Base-by-base conservation (phyloP, 2,113 vertebrate genomes). In the Girardinichthys multiradiatus region DNA sequence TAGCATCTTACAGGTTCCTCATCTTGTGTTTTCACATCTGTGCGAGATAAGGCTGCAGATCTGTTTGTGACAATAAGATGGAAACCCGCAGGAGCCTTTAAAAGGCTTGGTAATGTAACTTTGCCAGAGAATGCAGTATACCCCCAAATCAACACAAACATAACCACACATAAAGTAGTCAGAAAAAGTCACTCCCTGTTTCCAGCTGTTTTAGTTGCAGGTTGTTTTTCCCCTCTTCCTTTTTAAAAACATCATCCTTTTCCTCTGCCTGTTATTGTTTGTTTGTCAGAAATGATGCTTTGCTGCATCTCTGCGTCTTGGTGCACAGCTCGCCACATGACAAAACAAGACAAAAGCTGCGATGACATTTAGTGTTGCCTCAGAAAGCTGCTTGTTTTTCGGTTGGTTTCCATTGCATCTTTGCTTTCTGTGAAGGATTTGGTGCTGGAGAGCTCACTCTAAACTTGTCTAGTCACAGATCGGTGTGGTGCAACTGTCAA, bases 111-210 rank as follows among this genome's bases (percentile, higher is more conserved):
- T 72, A 48, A 58, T 79, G 42, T 57, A 42, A 37, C 19, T 76
- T 70, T 78, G 51, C 68, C 60, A 64, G 72, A 48, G 57, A 73
- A 26, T 60, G 28, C 48, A n/a, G 58, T 19, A 61, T 45, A 78
- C 10, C 42, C 57, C 57, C 61, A 30, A 72, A 67, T 64, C 26
- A 74, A 75, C 73, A 48, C 29, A 58, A 26, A 72, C 39, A 78
- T 21, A 45, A 74, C 51, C 35, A 59, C 58, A 69, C 57, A 79
- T 58, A 63, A 13, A 75, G 51, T 57, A 71, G 48, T 8, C 48
- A n/a, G 48, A 68, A 42, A 75, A 74, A 87, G 74, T 83, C 11
- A 77, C 82, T 87, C 87, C 80, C 78, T 88, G 84, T 86, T 81
- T 87, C 80, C 74, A 88, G 82, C 73, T 80, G 78, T 77, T 83